A percentile compares a stretch with the other conserved stretches of the same genome.
Conservation (phyloP, 2,113 vertebrate species). For the Dasyprocta punctata region DNA sequence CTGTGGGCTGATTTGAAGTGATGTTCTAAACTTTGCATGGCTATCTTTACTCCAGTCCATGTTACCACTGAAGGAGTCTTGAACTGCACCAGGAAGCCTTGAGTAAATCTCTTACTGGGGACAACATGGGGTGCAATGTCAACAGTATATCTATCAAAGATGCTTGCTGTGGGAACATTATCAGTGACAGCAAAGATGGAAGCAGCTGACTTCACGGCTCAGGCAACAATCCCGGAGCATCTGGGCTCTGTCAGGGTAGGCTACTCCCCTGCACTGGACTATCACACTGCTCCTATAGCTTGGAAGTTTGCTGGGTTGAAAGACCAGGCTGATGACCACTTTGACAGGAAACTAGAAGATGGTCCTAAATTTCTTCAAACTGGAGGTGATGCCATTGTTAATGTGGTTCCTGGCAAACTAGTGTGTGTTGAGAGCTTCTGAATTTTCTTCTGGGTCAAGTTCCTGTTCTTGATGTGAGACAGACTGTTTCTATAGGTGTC, state of each 20-base stretch:
- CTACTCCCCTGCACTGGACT: neutral
- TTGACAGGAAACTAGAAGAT: neutral
- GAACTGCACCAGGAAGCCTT: neutral
- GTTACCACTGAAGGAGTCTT: neutral
- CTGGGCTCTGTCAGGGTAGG: neutral
- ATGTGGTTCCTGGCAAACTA: neutral
- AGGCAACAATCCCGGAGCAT: too few relatives aligned
- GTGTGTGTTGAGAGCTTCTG: neutral
- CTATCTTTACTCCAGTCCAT: neutral
- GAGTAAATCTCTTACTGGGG: neutral
- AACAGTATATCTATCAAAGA: neutral
- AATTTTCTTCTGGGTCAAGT: neutral
- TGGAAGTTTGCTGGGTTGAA: neutral
- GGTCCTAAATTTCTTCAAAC: neutral
- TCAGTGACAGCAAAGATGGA: neutral
- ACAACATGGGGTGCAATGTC: neutral
- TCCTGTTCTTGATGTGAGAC: neutral
- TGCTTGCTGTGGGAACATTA: neutral
- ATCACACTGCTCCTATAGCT: neutral
- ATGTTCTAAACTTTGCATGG: neutral
- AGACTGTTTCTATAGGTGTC: neutral
- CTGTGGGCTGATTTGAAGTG: neutral
- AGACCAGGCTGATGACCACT: neutral
- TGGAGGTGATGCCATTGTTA: neutral
- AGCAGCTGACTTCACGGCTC: neutral